Conservation (phyloP, 1,140 invertebrate species). For the Drosophila equinoxialis region DNA sequence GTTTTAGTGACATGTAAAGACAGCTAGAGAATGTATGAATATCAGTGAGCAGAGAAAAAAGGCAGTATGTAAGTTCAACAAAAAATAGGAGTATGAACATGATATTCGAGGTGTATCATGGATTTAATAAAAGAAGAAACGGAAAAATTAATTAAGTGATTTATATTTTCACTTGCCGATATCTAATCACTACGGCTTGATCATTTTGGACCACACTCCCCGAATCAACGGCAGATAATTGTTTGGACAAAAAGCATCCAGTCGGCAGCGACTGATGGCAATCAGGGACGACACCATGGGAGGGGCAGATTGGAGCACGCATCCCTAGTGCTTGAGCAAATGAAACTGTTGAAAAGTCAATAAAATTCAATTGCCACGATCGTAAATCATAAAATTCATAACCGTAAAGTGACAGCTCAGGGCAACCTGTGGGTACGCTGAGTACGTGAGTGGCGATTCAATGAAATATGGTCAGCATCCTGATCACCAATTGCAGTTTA, state of each 20-base stretch:
- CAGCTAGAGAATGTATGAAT: too few species aligned
- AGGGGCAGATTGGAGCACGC: slow-evolving; percentile 53
- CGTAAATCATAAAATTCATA: slow-evolving; percentile 82
- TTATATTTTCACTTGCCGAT: not conserved
- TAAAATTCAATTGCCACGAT: slow-evolving; percentile 78
- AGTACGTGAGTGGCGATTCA: slow-evolving; percentile 54
- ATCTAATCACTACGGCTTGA: not conserved
- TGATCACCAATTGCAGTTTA: slow-evolving; percentile 27
- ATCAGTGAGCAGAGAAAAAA: too few species aligned
- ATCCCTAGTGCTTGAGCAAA: slow-evolving; percentile 35
- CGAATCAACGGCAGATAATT: slow-evolving; percentile 35
- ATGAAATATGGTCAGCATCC: slow-evolving; percentile 15
- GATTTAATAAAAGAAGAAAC: too few species aligned
- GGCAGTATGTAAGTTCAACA: too few species aligned
- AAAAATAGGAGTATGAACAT: too few species aligned
- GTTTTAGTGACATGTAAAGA: too few species aligned
- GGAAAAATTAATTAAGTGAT: too few species aligned
- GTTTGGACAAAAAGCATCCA: slow-evolving; percentile 18
- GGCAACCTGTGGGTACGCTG: slow-evolving; percentile 70
- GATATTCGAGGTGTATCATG: too few species aligned
- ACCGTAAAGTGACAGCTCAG: slow-evolving; percentile 81
- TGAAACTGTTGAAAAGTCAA: slow-evolving; percentile 79
- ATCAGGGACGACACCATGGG: slow-evolving; percentile 47
- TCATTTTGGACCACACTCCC: slow-evolving; percentile 54
- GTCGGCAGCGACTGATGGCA: slow-evolving; percentile 22